These are phyloP conservation scores for Druon quercuslanigerum DNA, from an alignment of 1,140 invertebrate species.

Conservation along the genomic window DNA sequence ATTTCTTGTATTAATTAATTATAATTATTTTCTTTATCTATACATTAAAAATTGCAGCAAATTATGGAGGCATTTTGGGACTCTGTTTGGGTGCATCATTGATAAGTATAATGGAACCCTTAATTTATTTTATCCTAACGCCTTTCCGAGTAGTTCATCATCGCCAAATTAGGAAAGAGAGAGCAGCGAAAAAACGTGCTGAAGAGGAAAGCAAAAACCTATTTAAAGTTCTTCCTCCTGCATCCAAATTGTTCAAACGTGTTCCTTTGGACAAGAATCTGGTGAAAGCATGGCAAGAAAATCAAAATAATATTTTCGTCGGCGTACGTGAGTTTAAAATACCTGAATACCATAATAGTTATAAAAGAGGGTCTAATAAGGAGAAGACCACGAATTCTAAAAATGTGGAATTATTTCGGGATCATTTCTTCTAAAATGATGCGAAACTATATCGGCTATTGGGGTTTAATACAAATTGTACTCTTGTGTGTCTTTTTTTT, in stretches of 20 bases:
- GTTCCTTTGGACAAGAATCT: neutral
- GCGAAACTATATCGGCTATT: too few species aligned
- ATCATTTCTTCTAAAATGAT: neutral
- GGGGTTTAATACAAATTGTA: too few species aligned
- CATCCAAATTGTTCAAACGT: neutral
- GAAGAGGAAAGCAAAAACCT: neutral
- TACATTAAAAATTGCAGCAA: neutral
- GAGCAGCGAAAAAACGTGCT: neutral
- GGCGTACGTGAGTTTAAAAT: neutral
- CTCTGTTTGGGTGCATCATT: constrained; percentile 11
- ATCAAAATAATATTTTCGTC: neutral
- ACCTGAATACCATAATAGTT: too few species aligned
- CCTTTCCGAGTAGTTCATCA: neutral
- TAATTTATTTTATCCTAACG: neutral
- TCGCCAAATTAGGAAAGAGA: neutral
- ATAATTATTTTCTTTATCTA: neutral
- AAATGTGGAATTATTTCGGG: neutral
- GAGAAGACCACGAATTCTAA: neutral
- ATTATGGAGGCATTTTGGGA: neutral
- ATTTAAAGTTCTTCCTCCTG: neutral
- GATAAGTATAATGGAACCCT: neutral
- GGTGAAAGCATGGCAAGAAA: neutral
- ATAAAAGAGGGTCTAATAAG: too few species aligned
- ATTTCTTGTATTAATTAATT: neutral
- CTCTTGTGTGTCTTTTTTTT: too few species aligned